A percentile compares a stretch with the other conserved stretches of the same genome.
Evolutionary conservation across 2,113 vertebrate genomes (phyloP).

Genomic region (Ciconia maguari): DNA sequence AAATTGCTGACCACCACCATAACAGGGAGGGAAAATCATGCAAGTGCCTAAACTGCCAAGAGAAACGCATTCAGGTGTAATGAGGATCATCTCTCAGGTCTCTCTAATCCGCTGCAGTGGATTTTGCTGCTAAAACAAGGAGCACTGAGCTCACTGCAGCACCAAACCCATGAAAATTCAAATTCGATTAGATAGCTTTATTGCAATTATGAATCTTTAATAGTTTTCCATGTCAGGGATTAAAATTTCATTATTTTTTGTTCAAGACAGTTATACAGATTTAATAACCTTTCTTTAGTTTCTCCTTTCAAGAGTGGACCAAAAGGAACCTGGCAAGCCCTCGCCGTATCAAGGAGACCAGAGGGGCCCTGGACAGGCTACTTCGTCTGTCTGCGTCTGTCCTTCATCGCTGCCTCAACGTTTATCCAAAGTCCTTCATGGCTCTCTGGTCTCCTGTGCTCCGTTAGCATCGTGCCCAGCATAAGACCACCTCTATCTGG

Average conservation of each 20-base stretch:
- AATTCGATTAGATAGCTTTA: slow-evolving; percentile 12
- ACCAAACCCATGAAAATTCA: not conserved
- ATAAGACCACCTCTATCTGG: not conserved
- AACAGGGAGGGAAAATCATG: not conserved
- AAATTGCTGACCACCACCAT: rapidly evolving
- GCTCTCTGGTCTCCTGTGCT: not conserved
- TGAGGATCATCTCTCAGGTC: not conserved
- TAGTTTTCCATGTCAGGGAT: slow-evolving; percentile 30
- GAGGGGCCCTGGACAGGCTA: not conserved
- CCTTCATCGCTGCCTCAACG: not conserved
- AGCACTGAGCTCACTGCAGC: not conserved
- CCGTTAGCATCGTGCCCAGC: not conserved
- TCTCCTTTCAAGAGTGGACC: not conserved
- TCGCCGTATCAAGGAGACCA: not conserved
- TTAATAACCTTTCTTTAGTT: slow-evolving; percentile 31
- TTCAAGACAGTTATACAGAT: slow-evolving; percentile 1
- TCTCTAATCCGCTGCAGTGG: not conserved
- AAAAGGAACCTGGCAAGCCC: not conserved
- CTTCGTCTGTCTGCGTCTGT: not conserved
- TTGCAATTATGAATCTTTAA: slow-evolving; percentile 63
- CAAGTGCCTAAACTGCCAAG: not conserved
- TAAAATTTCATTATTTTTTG: slow-evolving; percentile 44
- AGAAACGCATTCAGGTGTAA: not conserved
- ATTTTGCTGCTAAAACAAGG: not conserved
- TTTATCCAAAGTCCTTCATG: not conserved